Evolutionary conservation across 2,113 vertebrate genomes (phyloP), one percentile per base, ranked within the genome.

Genomic region (Sander lucioperca): DNA sequence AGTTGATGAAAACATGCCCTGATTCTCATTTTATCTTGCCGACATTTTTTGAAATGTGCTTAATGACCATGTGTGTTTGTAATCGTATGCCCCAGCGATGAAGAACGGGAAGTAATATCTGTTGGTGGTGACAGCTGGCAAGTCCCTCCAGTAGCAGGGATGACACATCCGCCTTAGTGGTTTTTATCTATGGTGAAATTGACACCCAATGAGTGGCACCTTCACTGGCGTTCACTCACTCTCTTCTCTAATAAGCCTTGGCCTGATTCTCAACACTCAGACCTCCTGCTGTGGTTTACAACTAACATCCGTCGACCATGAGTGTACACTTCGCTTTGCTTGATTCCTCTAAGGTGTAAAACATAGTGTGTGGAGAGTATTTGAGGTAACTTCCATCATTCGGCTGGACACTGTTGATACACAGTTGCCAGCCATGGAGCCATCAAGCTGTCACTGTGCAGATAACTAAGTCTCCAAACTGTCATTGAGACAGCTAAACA

Each of bases 151-250:
- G 70, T 64, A 75, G 71, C 57, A 51, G 50, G 58, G 70, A 47
- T 86, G 84, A 85, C 89, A 84, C 74, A 76, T 83, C 54, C 62
- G n/a, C 68, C 82, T 86, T 83, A 80, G 74, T 79, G 82, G 66
- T 89, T 83, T 85, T 85, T 90, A 89, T 88, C 79, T 74, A 21
- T 30, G 51, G 67, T 59, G 68, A 77, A 74, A 88, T 51, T 84
- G 86, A 89, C 89, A 80, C 85, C 67, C 86, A 63, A 43, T 84
- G 83, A 92, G 77, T 80, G 83, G 77, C 91, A 85, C 86, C 84
- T 82, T 88, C 90, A 47, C 71, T 48, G 82, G 73, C 82, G 30
- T 71, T 82, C 75, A 66, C 67, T 83, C 72, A 5, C 64, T 27
- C 80, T 53, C 63, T 36, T 58, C 78, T 80, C 85, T 83, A 86